These are phyloP conservation scores for Harpalus rubripes DNA, from an alignment of 2,888 invertebrate genomes.

Conservation along the genomic window DNA sequence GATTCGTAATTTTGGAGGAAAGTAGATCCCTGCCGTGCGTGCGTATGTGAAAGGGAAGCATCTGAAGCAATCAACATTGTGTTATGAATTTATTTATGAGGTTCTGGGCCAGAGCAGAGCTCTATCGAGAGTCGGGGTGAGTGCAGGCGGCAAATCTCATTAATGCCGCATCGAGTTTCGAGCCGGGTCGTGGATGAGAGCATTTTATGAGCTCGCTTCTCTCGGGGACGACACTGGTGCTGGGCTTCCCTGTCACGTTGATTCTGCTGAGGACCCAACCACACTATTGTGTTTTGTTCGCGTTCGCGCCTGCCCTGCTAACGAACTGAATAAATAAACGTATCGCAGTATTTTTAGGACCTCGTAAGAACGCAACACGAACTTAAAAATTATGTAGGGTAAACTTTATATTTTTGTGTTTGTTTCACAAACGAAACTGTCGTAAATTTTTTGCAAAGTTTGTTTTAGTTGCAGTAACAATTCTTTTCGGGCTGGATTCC, in stretches of 20 bases:
- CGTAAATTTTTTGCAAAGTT: slow-evolving; percentile 25
- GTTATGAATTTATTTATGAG: slow-evolving; percentile 67
- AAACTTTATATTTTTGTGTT: slow-evolving; percentile 38
- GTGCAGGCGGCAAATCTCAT: slow-evolving; percentile 62
- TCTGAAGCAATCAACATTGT: slow-evolving; percentile 66
- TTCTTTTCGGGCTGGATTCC: not conserved
- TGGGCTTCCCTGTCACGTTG: slow-evolving; percentile 47
- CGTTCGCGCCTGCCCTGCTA: slow-evolving; percentile 46
- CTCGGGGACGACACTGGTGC: slow-evolving; percentile 31
- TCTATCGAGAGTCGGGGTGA: slow-evolving; percentile 53
- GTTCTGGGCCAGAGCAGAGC: slow-evolving; percentile 39
- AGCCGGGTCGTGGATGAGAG: slow-evolving; percentile 49
- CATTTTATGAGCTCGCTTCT: slow-evolving; percentile 59
- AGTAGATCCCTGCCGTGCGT: not conserved
- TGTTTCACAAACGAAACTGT: not conserved
- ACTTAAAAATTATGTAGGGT: slow-evolving; percentile 46
- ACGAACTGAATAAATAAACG: slow-evolving; percentile 64
- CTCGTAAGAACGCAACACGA: slow-evolving; percentile 37
- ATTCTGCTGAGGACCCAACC: slow-evolving; percentile 3
- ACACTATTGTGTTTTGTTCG: slow-evolving; percentile 22
- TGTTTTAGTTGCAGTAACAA: not conserved
- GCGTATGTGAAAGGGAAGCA: slow-evolving; percentile 61
- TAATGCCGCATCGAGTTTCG: slow-evolving; percentile 63
- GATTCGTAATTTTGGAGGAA: slow-evolving; percentile 43
- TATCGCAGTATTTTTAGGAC: slow-evolving; percentile 25